Percentiles rank a stretch among this genome's conserved stretches.
phyloP scores from a whole-genome alignment of 1,140 invertebrate genomes.

The Phocides pigmalion region DNA sequence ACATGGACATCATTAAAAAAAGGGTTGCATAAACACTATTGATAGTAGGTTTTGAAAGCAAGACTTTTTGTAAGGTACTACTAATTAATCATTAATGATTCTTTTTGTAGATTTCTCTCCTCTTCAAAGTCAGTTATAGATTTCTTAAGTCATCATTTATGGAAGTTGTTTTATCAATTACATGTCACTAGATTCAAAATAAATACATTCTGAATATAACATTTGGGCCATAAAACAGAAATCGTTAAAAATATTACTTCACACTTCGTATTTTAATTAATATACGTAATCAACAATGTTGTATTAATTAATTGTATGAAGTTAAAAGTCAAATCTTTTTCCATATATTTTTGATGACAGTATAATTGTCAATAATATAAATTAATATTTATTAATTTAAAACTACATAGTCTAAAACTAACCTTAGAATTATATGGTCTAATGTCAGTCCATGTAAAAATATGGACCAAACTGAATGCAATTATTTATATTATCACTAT shows the following conservation, averaged over 20 bases:
- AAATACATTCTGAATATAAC: slow-evolving; percentile 9
- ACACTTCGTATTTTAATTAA: too few relatives aligned
- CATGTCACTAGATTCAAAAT: slow-evolving; percentile 1
- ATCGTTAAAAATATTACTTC: not conserved
- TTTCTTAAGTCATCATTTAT: not conserved
- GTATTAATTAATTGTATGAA: too few relatives aligned
- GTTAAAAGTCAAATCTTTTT: too few relatives aligned
- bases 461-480: not conserved
- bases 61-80: slow-evolving; percentile 14
- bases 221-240: slow-evolving; percentile 3
- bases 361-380: not conserved
- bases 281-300: too few relatives aligned
- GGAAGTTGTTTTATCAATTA: not conserved
- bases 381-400: not conserved
- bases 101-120: slow-evolving; percentile 23
- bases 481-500: not conserved
- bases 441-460: not conserved
- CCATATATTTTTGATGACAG: not conserved
- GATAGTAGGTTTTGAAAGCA: slow-evolving; percentile 10
- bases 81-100: slow-evolving; percentile 10
- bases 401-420: not conserved
- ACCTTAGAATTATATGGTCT: too few relatives aligned
- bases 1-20: not conserved
- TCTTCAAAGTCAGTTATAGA: slow-evolving; percentile 17
- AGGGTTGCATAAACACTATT: slow-evolving; percentile 15